Base-by-base conservation (phyloP, 1,140 invertebrate genomes). In the Teleogryllus occipitalis region DNA sequence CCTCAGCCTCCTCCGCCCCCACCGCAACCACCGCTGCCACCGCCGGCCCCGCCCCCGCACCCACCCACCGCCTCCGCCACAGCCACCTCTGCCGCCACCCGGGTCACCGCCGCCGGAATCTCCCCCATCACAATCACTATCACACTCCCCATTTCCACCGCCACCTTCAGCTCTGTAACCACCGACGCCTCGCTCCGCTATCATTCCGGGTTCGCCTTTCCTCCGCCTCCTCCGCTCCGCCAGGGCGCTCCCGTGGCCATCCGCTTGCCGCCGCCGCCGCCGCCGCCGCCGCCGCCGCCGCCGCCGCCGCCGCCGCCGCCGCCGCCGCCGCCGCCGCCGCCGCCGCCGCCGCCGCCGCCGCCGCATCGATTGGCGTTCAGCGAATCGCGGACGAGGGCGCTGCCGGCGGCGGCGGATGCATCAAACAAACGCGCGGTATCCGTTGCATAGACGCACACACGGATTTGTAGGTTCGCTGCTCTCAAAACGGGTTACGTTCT, bases 271-370 rank as follows among this genome's bases (percentile, higher is more conserved):
- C 77, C 79, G 74, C 79, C 79, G 14, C 47, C 21, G 89, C 73
- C 88, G 80, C 86, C 83, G 82, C 85, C 84, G 80, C 81, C 77
- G 14, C 47, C 21, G 89, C 73, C 88, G 80, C 86, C 83, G 82
- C 85, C 84, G 80, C 81, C 77, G 14, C 47, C 21, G 89, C 73
- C 88, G 80, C 86, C 83, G 82, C 85, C 84, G 80, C 27, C 27
- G 1, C 27, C 74, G 10, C 74, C 82, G 39, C 83, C 75, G 73
- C 90, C 89, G 2, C 88, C 94, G 88, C 76, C 91, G 92, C 54
- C 88, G 6, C 76, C 76, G 79, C 77, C 79, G 74, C 79, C 79
- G 14, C 47, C 21, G 89, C 73, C 88, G 80, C 86, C 83, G 82
- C 85, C 84, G 80, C 81, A 22, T 39, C 78, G 82, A 74, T 79